Base-by-base conservation (phyloP, 2,888 invertebrate genomes). In the Drosophila mayaguana region DNA sequence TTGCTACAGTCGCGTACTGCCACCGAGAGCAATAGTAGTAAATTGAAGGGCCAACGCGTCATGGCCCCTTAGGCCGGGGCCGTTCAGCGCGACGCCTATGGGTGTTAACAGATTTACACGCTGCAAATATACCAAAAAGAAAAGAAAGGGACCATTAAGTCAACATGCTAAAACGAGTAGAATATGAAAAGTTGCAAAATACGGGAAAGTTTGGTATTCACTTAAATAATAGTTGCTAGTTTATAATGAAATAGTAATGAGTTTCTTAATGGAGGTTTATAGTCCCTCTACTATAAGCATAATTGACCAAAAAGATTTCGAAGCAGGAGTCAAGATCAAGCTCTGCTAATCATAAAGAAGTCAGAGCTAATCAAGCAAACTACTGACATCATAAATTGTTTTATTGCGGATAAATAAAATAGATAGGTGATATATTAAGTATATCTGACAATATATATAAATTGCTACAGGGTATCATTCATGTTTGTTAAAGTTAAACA, bases 1-100 rank as follows among this genome's bases (percentile, higher is more conserved):
- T 92, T 91, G 88, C 93, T 93, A 91, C 91, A 83, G 90, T 91
- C 91, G 88, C 90, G 90, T 77, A 89, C 94, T 94, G 94, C 94
- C 94, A 94, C 94, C 94, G 94, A 95, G 94, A 94, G 93, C 93
- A 95, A 93, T 93, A 95, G 94, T 93, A 95, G 94, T 93, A 92
- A 94, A 94, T 91, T 93, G 92, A 92, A 93, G 93, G 92, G 93
- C 93, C 92, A 93, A 93, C 91, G 93, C 93, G 92, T 93, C 92
- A 93, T 93, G 92, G 93, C 93, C 92, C 93, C 93, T 93, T 93
- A 91, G 91, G 91, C 90, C 93, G 93, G 94, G 94, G 94, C 94
- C 94, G 94, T 94, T 94, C 94, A 94, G 94, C 94, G 94, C 94
- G 95, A 94, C 93, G 92, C 93, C 92, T 92, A 90, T 93, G 93